A percentile compares a stretch with the other conserved stretches of the same genome.
These are phyloP conservation scores for Fragum fragum DNA, from an alignment of 2,888 invertebrate genomes.

Conservation along the genomic window DNA sequence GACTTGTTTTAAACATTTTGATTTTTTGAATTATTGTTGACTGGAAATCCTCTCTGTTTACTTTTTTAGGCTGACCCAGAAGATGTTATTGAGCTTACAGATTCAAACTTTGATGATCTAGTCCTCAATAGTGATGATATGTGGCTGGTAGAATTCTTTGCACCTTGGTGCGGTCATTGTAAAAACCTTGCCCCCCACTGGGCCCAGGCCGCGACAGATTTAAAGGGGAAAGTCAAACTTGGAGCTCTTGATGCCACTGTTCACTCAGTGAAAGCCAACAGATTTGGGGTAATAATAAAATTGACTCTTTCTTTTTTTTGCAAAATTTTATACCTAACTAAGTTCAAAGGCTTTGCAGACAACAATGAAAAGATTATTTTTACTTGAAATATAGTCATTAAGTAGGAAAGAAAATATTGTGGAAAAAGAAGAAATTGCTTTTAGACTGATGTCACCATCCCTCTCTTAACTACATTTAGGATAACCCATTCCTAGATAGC, in stretches of 20 bases:
- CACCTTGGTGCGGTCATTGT: constrained; percentile 91
- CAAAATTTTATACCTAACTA: too few relatives aligned
- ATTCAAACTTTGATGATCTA: constrained; percentile 96
- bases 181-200: constrained; percentile 98
- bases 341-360: too few relatives aligned
- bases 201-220: constrained; percentile 96
- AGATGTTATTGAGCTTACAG: constrained; percentile 96
- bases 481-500: too few relatives aligned
- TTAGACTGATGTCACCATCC: too few relatives aligned
- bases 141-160: constrained; percentile 99
- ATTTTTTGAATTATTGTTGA: too few relatives aligned
- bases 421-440: too few relatives aligned
- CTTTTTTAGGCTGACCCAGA: constrained; percentile 77
- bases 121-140: constrained; percentile 97
- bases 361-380: too few relatives aligned
- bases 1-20: too few relatives aligned
- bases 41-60: not conserved
- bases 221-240: constrained; percentile 97
- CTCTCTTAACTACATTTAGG: too few relatives aligned
- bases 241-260: constrained; percentile 99
- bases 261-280: constrained; percentile 93
- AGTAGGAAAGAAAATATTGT: too few relatives aligned
- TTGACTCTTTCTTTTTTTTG: too few relatives aligned
- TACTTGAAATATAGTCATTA: too few relatives aligned
- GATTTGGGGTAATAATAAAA: constrained; percentile 90